phyloP scores from a whole-genome alignment of 2,888 invertebrate species.

The Callimorpha dominula region DNA sequence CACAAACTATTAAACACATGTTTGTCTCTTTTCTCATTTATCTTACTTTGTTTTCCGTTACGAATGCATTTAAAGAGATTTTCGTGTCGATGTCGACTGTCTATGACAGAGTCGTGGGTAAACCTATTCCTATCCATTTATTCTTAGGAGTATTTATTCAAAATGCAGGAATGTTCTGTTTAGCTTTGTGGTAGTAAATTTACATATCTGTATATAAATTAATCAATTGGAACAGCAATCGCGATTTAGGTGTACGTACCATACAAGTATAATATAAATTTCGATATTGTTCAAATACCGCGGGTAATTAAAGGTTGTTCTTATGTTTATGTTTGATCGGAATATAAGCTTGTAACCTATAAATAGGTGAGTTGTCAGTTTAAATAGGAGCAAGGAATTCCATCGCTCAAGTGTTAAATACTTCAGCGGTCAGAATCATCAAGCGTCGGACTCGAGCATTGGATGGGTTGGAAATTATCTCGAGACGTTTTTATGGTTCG shows the following conservation, averaged over 20 bases:
- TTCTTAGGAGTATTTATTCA: not conserved
- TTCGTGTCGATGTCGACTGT: conserved; percentile 47
- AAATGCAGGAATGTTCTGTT: conserved; percentile 32
- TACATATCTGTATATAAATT: conserved; percentile 37
- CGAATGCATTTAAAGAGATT: conserved; percentile 53
- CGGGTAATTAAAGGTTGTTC: conserved; percentile 39
- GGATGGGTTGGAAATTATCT: conserved; percentile 83
- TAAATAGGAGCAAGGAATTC: conserved; percentile 61
- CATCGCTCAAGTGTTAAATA: conserved; percentile 72
- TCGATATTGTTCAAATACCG: conserved; percentile 38
- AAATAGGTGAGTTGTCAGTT: conserved; percentile 36
- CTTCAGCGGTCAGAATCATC: conserved; percentile 70
- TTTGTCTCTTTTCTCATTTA: conserved; percentile 52
- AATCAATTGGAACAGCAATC: conserved; percentile 47
- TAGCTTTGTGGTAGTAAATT: conserved; percentile 18
- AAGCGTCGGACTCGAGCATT: conserved; percentile 66
- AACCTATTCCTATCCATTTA: conserved; percentile 7
- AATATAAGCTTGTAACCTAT: conserved; percentile 35
- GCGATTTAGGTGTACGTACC: conserved; percentile 23
- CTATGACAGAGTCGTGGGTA: conserved; percentile 40
- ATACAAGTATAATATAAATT: conserved; percentile 26
- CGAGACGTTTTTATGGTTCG: conserved; percentile 84
- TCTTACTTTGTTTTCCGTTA: conserved; percentile 61
- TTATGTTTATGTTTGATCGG: conserved; percentile 38
- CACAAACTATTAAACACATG: conserved; percentile 52